Base-by-base conservation (phyloP, 2,797 vertebrate genomes). In the Atherinosoma microstoma region DNA sequence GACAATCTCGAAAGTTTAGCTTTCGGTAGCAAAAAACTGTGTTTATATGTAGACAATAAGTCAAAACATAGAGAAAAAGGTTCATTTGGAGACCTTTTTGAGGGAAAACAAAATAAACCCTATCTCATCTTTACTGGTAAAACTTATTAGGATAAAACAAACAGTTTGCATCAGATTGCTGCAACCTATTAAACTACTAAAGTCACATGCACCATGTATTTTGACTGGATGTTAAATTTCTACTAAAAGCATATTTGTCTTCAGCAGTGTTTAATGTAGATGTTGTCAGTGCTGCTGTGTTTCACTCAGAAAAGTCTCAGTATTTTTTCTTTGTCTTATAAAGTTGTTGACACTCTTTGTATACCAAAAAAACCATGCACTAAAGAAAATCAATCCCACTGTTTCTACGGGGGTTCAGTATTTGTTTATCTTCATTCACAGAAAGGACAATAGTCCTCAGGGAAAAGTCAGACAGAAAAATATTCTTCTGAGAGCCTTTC, bases 381-480 rank as follows among this genome's bases (percentile, higher is more conserved):
- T 53, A 68, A 68, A 58, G 9, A 73, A 58, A 76, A 67, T 0
- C 10, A 10, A 68, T 59, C 32, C 58, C 34, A 64, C 54, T 63
- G 64, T 71, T 47, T 59, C 51, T 64, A 20, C 20, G 53, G 16
- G 5, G 34, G 36, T 73, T 75, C 54, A 32, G 13, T 47, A 69
- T 70, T 83, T 80, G 59, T 83, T 83, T 79, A 34, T 68, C 36
- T 74, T 68, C 32, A 24, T 35, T 29, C 38, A 51, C 42, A 64
- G 36, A 61, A 45, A 84, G 62, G 7, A 58, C 54, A 45, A 35
- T 34, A 13, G 80, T 84, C 83, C 86, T 86, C 87, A 84, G 65
- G 45, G 70, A 83, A 78, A 82, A 85, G 84, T 75, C 76, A 35
- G 36, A 27, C 58, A 81, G 49, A 70, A 64, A 79, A 75, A 83